phyloP scores from a whole-genome alignment of 1,140 invertebrate species.

The Halyomorpha halys region DNA sequence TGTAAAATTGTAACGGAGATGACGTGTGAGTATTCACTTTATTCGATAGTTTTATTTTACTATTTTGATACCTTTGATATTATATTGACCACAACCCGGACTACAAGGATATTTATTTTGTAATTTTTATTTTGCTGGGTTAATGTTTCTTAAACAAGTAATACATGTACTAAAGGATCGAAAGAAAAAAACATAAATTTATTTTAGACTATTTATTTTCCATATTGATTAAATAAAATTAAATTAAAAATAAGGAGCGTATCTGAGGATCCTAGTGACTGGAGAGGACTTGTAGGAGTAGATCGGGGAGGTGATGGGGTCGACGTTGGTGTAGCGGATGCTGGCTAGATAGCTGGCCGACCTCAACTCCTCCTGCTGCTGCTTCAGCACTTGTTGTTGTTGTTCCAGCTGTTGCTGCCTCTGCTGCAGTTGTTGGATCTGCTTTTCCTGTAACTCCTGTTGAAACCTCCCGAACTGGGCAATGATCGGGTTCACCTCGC shows the following conservation, averaged over 20 bases:
- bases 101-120: no score
- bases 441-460: neutral
- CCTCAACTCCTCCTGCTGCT: neutral
- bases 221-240: no score
- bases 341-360: conserved; percentile 25
- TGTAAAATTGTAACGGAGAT: no score
- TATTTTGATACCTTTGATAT: no score
- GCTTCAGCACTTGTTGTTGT: neutral
- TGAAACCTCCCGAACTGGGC: neutral
- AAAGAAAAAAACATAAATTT: no score
- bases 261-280: conserved; percentile 28
- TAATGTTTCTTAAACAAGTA: no score
- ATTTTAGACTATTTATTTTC: no score
- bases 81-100: no score
- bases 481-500: neutral
- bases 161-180: no score
- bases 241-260: neutral
- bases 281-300: conserved; percentile 29
- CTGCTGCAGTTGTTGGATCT: neutral
- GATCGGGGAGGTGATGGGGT: conserved; percentile 31
- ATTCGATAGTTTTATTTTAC: no score
- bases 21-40: no score
- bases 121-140: no score
- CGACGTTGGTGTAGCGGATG: conserved; percentile 31
- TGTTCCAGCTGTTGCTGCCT: neutral